Percentiles rank a stretch among this genome's conserved stretches.
phyloP scores from a whole-genome alignment of 2,113 vertebrate genomes.

The Bagarius yarrelli region DNA sequence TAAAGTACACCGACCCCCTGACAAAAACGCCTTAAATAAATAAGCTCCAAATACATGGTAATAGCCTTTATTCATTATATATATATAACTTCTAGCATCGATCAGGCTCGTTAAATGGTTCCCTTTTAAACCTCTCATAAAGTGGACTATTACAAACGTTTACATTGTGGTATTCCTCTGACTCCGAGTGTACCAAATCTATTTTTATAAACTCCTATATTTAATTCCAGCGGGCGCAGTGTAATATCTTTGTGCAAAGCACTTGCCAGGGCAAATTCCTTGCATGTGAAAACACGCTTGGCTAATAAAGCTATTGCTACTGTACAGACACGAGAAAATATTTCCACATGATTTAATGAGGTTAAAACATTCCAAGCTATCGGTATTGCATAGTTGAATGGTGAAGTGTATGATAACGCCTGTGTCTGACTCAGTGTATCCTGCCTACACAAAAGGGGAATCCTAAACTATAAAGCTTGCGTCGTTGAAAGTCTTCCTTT shows the following conservation, averaged over 20 bases:
- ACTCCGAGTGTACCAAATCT: background rate
- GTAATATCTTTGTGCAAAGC: background rate
- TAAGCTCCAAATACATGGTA: too few relatives aligned
- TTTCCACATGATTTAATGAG: slow-evolving; percentile 46
- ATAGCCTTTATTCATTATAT: background rate
- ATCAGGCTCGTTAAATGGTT: background rate
- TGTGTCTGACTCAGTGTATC: slow-evolving; percentile 17
- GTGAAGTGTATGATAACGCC: slow-evolving; percentile 35
- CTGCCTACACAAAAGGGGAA: slow-evolving; percentile 30
- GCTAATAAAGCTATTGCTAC: slow-evolving; percentile 34
- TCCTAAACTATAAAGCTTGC: slow-evolving; percentile 29
- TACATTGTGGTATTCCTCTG: background rate
- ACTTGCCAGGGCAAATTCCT: slow-evolving; percentile 22
- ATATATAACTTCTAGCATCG: background rate
- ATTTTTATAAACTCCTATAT: background rate
- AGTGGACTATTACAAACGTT: background rate
- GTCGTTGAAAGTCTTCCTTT: slow-evolving; percentile 13
- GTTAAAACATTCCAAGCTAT: slow-evolving; percentile 36
- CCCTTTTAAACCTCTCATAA: background rate
- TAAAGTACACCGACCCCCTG: slow-evolving; percentile 61
- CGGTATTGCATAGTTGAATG: slow-evolving; percentile 17
- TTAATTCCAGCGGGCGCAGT: background rate
- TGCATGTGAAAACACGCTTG: slow-evolving; percentile 6
- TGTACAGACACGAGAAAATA: slow-evolving; percentile 33
- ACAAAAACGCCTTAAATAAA: slow-evolving; percentile 33